These are phyloP conservation scores for Rhynchopsitta pachyrhyncha DNA, from an alignment of 2,113 vertebrate genomes.

Conservation along the genomic window DNA sequence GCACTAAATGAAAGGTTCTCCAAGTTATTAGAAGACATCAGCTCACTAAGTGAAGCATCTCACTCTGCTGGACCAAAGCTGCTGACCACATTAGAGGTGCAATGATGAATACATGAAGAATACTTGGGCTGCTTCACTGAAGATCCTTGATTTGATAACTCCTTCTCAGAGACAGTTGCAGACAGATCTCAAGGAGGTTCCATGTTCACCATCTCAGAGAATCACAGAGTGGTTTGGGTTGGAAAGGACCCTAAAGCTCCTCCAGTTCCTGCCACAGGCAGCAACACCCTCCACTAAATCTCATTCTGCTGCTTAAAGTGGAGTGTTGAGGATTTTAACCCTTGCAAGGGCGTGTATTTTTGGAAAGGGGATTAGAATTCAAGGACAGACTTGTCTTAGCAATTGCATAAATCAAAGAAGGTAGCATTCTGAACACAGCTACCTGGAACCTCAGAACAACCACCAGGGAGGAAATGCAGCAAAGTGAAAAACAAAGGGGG, in stretches of 20 bases:
- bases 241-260: not conserved
- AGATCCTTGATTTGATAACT: not conserved
- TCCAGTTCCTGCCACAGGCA: not conserved
- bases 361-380: not conserved
- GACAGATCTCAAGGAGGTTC: not conserved
- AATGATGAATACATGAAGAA: not conserved
- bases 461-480: not conserved
- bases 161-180: not conserved
- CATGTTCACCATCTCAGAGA: not conserved
- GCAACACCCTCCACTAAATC: not conserved
- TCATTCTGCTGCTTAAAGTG: not conserved
- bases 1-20: not conserved
- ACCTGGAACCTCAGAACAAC: not conserved
- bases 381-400: not conserved
- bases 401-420: not conserved
- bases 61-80: not conserved
- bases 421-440: not conserved
- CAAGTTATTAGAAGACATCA: not conserved
- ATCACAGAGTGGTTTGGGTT: not conserved
- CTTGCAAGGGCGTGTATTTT: fast-evolving
- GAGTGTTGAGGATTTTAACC: not conserved
- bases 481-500: fast-evolving
- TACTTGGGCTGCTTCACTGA: not conserved
- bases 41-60: not conserved
- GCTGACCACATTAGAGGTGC: not conserved